Evolutionary conservation across 2,113 vertebrate genomes (phyloP).

Genomic region (Microcebus tavaratra): DNA sequence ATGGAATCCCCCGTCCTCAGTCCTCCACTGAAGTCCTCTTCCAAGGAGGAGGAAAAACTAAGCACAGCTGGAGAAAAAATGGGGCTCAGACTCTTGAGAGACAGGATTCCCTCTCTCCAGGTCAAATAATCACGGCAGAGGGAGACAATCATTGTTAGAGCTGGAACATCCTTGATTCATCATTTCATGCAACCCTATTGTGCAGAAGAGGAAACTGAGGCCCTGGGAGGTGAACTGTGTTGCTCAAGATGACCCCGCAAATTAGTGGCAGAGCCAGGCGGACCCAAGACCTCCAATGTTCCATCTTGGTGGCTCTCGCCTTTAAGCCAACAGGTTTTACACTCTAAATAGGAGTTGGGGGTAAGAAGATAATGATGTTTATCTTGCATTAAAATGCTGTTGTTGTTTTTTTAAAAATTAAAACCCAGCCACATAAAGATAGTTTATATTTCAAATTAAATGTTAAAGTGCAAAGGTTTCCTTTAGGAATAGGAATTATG

Average conservation of each 20-base stretch:
- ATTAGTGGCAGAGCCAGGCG: not conserved
- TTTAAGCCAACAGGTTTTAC: not conserved
- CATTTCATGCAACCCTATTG: not conserved
- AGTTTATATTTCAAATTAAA: constrained; percentile 61
- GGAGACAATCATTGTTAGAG: not conserved
- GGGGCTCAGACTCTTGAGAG: not conserved
- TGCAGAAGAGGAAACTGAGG: not conserved
- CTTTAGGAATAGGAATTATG: constrained; percentile 39
- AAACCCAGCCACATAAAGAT: constrained; percentile 43
- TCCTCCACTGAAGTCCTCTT: not conserved
- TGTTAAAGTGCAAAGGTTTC: constrained; percentile 48
- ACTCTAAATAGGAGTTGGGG: not conserved
- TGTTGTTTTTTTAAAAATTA: constrained; percentile 5
- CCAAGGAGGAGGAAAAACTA: not conserved
- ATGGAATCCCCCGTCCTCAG: not conserved
- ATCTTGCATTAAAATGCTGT: constrained; percentile 48
- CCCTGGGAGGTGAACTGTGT: not conserved
- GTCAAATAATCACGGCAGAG: not conserved
- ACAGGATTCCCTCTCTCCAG: not conserved
- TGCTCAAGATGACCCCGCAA: not conserved
- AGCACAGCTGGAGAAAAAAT: not conserved
- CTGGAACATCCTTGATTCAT: not conserved
- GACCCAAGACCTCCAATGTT: accelerated
- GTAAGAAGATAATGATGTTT: constrained; percentile 23
- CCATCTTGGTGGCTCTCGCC: not conserved